These are phyloP conservation scores for Strongylocentrotus purpuratus DNA, from an alignment of 35 echinoderm and acorn worm genomes.

Conservation along the genomic window DNA sequence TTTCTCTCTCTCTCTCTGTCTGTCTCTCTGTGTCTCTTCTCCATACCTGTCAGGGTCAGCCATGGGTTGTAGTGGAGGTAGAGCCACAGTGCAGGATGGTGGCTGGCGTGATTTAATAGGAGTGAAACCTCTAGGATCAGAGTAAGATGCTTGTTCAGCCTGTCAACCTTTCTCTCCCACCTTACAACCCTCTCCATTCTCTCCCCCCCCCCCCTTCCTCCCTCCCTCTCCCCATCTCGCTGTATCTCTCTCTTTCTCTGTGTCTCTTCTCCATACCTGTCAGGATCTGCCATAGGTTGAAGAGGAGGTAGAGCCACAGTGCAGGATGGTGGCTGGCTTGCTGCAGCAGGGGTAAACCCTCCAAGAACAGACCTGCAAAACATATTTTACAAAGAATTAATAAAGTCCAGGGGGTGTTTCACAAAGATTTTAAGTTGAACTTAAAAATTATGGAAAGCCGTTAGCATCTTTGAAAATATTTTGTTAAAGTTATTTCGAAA, in stretches of 20 bases:
- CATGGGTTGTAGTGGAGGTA: conserved; percentile 25
- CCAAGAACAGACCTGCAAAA: neutral
- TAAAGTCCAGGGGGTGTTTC: no score
- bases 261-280: neutral
- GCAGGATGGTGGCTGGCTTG: conserved; percentile 31
- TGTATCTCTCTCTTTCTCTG: neutral
- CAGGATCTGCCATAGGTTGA: conserved; percentile 18
- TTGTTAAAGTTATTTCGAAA: no score
- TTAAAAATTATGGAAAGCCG: no score
- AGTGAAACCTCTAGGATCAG: neutral
- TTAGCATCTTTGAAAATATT: no score
- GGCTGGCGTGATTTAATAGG: neutral
- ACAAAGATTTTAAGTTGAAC: no score
- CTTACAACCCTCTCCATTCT: neutral
- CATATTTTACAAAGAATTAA: neutral
- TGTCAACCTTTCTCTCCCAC: neutral
- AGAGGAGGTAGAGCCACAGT: conserved; percentile 18
- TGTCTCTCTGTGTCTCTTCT: neutral
- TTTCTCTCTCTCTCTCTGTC: no score
- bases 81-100: conserved; percentile 6
- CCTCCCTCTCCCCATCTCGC: neutral
- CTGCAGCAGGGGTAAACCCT: neutral
- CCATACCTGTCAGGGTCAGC: conserved; percentile 39
- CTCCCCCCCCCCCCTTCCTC: no score
- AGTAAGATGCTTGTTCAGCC: neutral